A percentile compares a stretch with the other conserved stretches of the same genome.
Conservation (phyloP, 2,797 vertebrate species). For the Cynopterus sphinx region DNA sequence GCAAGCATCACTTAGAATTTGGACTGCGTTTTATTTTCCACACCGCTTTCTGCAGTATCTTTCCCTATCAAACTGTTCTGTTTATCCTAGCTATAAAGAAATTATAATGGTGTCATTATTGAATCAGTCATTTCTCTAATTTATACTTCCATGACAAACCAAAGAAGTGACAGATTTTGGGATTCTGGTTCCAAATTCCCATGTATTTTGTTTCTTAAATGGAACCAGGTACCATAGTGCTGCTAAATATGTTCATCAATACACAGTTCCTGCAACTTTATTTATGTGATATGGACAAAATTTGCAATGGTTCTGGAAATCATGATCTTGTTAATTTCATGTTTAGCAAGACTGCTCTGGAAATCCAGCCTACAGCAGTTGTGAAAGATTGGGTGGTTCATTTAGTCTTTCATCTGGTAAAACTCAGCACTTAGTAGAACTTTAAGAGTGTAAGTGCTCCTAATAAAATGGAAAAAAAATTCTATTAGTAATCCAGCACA, state of each 20-base stretch:
- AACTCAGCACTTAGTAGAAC: neutral
- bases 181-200: neutral
- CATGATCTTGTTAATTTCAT: neutral
- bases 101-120: neutral
- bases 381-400: neutral
- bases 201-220: neutral
- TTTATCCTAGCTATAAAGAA: neutral
- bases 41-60: neutral
- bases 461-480: conserved; percentile 62
- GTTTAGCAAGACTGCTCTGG: neutral
- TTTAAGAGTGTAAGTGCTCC: conserved; percentile 44
- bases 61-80: neutral
- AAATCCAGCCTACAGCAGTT: neutral
- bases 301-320: neutral
- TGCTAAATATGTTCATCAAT: neutral
- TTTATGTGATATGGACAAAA: neutral
- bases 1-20: neutral
- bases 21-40: neutral
- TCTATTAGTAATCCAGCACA: conserved; percentile 45
- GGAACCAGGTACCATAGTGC: neutral
- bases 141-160: neutral
- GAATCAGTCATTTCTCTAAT: neutral
- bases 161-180: conserved; percentile 22
- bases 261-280: neutral
- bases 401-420: conserved; percentile 40